phyloP scores from a whole-genome alignment of 2,888 invertebrate species.

The Calliscelio sp. region DNA sequence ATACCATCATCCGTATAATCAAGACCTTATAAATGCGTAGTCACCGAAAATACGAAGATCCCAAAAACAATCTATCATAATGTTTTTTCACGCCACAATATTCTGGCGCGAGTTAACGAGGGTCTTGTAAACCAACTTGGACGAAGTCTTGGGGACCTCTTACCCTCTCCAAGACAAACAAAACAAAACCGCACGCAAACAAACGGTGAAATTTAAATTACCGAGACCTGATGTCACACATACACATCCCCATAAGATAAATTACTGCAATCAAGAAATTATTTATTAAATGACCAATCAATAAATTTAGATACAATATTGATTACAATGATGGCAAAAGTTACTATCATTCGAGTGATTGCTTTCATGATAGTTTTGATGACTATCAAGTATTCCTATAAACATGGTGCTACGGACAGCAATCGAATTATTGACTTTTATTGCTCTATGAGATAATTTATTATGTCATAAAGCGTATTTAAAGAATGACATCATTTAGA shows the following conservation, averaged over 20 bases:
- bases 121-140: conserved; percentile 51
- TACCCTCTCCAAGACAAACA: conserved; percentile 38
- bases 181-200: conserved; percentile 40
- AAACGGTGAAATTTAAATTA: conserved; percentile 50
- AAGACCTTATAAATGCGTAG: conserved; percentile 50
- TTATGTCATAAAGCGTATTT: conserved; percentile 27
- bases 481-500: conserved; percentile 27
- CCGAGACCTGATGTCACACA: conserved; percentile 6
- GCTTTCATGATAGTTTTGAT: neutral
- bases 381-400: conserved; percentile 6
- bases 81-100: conserved; percentile 36
- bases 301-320: neutral
- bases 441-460: conserved; percentile 28
- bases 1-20: conserved; percentile 50
- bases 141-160: conserved; percentile 50
- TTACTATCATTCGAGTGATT: no score
- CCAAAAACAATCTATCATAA: conserved; percentile 58
- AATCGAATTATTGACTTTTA: conserved; percentile 32
- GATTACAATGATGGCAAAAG: no score
- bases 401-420: conserved; percentile 6
- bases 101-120: conserved; percentile 46
- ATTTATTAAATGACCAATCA: conserved; percentile 10
- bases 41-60: conserved; percentile 50
- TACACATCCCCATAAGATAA: neutral
- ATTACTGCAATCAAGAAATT: neutral